Evolutionary conservation across 1,140 invertebrate species (phyloP), one percentile per base, ranked within the genome.

Genomic region (Belonocnema kinseyi): DNA sequence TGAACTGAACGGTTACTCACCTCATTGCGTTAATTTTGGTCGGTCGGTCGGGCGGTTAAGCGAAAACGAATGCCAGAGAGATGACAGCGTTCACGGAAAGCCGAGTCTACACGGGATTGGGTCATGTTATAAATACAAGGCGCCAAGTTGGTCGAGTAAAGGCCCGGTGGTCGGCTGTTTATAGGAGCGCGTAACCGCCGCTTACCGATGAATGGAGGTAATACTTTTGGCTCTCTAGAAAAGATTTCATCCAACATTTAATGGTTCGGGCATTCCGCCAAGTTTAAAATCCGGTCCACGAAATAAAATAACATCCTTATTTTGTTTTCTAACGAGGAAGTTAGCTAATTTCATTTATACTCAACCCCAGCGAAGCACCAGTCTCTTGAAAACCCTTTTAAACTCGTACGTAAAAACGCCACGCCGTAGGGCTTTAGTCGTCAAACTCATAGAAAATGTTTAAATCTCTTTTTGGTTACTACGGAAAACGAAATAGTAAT

Each of bases 41-140:
- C 53, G 73, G 51, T 52, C 26, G 26, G 26, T 33, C 26, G 26
- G 26, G 26, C 73, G 33, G 77, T 74, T 61, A 19, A 33, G 26
- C 75, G 72, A 86, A 85, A 85, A 83, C 79, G 76, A 82, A 86
- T 78, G 72, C 77, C 66, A 79, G 73, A 73, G 82, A 76, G 79
- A 78, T 82, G 82, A 84, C 82, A 78, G 71, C 46, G 79, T 84
- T 85, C 80, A 71, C 73, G 85, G 76, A 85, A 84, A 87, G 61
- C 77, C 71, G 71, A 82, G 81, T 76, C 74, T 76, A 74, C 73
- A 70, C 77, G 75, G 81, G 84, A 88, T 88, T 88, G 82, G 85
- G 87, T 86, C 86, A 87, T 66, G 78, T 86, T 88, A 88, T 87
- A 88, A 88, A 88, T 88, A 88, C 78, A 40, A 84, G 82, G 84